Conservation (phyloP, 2,797 vertebrate species). For the Ceryle rudis region DNA sequence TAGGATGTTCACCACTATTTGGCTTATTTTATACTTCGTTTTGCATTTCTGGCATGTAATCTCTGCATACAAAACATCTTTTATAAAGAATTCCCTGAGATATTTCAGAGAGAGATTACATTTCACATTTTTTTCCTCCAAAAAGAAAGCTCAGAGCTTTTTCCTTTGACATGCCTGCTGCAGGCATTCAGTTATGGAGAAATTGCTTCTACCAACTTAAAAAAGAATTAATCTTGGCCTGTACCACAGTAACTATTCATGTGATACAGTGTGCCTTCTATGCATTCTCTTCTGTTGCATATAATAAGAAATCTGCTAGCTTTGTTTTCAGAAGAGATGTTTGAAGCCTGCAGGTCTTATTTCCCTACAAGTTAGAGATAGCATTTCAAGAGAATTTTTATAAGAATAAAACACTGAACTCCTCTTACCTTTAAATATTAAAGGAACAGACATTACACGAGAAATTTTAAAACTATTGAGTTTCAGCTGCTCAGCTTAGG, state of each 20-base stretch:
- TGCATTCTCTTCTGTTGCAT: background rate
- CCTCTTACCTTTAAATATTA: slow-evolving; percentile 49
- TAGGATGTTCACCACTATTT: slow-evolving; percentile 72
- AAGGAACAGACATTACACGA: slow-evolving; percentile 33
- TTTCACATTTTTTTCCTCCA: slow-evolving; percentile 18
- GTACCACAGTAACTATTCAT: slow-evolving; percentile 49
- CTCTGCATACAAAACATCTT: slow-evolving; percentile 60
- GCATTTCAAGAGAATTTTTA: slow-evolving; percentile 43
- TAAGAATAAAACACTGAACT: background rate
- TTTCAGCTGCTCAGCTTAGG: slow-evolving; percentile 61
- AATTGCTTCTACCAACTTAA: slow-evolving; percentile 62
- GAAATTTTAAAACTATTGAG: slow-evolving; percentile 58
- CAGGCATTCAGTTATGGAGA: slow-evolving; percentile 49
- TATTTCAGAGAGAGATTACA: slow-evolving; percentile 51
- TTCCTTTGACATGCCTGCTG: slow-evolving; percentile 14
- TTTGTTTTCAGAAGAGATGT: slow-evolving; percentile 59
- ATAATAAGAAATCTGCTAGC: slow-evolving; percentile 42
- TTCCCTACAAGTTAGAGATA: slow-evolving; percentile 46
- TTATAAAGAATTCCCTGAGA: slow-evolving; percentile 64
- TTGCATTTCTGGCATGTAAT: slow-evolving; percentile 70
- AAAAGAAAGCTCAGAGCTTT: slow-evolving; percentile 54
- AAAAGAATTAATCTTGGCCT: slow-evolving; percentile 54
- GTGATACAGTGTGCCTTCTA: background rate
- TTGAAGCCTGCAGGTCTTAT: slow-evolving; percentile 32
- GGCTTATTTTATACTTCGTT: slow-evolving; percentile 74